Evolutionary conservation across 1,140 invertebrate species (phyloP).

Genomic region (Drosophila yakuba): DNA sequence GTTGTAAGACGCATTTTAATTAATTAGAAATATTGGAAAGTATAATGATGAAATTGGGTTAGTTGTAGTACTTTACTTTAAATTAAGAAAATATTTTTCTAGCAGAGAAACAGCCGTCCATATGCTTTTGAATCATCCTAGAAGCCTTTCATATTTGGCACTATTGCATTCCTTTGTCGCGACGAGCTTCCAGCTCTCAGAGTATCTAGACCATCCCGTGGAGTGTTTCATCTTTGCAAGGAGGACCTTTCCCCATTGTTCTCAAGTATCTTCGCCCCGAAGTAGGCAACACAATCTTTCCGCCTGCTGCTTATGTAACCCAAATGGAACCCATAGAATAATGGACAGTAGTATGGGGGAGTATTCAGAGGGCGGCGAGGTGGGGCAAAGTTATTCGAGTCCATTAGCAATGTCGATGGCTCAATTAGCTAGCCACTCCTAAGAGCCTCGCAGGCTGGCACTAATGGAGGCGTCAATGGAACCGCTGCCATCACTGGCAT

Average conservation of each 20-base stretch:
- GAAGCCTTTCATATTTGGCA: not conserved
- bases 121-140: not conserved
- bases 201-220: conserved; percentile 3
- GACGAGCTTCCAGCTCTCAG: not conserved
- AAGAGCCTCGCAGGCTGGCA: conserved; percentile 43
- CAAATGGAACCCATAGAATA: conserved; percentile 22
- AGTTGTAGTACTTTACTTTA: no score
- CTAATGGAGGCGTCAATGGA: conserved; percentile 70
- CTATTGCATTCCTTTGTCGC: not conserved
- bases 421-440: conserved; percentile 58
- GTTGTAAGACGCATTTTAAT: no score
- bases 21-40: no score
- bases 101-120: not conserved
- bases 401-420: conserved; percentile 61
- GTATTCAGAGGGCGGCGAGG: not conserved
- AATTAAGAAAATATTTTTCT: no score
- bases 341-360: not conserved
- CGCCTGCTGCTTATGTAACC: conserved; percentile 32
- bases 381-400: conserved; percentile 51
- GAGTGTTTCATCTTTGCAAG: conserved; percentile 22
- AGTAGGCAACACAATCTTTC: conserved; percentile 13
- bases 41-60: no score
- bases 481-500: conserved; percentile 6
- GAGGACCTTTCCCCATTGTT: conserved; percentile 32
- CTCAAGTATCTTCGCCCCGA: conserved; percentile 30